These are phyloP conservation scores for Apostichopus parvimensis DNA, from an alignment of 35 echinoderm and acorn worm genomes.

Conservation along the genomic window DNA sequence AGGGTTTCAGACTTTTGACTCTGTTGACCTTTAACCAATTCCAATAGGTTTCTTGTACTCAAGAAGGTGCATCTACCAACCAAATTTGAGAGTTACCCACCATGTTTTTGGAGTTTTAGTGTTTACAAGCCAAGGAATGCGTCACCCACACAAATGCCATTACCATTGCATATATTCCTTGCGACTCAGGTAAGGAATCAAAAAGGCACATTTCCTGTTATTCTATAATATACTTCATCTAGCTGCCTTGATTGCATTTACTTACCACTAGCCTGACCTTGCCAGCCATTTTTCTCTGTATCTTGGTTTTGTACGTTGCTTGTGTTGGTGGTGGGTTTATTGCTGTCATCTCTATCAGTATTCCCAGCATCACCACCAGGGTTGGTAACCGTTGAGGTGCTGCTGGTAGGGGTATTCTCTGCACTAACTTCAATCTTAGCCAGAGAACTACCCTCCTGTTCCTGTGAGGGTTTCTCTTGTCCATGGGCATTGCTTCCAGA, in stretches of 20 bases:
- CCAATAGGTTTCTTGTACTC: no score
- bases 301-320: conserved; percentile 26
- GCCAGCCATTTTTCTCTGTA: conserved; percentile 25
- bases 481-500: conserved; percentile 32
- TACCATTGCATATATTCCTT: no score
- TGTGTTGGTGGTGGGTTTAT: conserved; percentile 39
- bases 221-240: no score
- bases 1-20: no score
- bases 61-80: no score
- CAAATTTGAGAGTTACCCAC: no score
- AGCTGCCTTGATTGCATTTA: not conserved
- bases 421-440: conserved; percentile 12
- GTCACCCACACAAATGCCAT: no score
- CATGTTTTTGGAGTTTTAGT: no score
- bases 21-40: no score
- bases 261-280: conserved; percentile 9
- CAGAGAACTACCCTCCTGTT: conserved; percentile 10
- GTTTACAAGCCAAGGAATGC: no score
- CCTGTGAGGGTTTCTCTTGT: not conserved
- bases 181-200: no score
- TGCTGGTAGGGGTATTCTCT: conserved; percentile 28
- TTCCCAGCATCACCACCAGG: not conserved
- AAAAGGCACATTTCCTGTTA: no score
- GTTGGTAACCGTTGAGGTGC: not conserved
- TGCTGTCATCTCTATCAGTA: not conserved